phyloP scores from a whole-genome alignment of 2,797 vertebrate species.

The Xerus rutilus region DNA sequence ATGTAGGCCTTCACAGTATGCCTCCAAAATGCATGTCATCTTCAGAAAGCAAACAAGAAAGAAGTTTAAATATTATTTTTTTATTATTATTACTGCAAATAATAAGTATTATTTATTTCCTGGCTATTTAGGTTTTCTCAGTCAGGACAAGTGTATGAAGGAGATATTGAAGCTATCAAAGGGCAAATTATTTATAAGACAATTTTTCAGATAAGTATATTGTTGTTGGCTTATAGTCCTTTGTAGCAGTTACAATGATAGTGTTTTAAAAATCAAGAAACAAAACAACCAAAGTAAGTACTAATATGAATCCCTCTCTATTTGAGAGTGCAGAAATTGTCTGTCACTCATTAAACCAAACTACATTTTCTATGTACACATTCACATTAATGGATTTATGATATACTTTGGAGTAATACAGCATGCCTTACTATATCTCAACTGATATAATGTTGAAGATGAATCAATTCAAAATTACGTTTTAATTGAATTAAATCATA shows the following conservation, averaged over 20 bases:
- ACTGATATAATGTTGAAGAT: not conserved
- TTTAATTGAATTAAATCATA: conserved; percentile 49
- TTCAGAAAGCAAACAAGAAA: not conserved
- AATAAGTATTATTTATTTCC: not conserved
- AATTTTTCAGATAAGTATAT: not conserved
- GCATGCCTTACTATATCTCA: not conserved
- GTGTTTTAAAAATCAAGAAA: not conserved
- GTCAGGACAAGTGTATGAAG: not conserved
- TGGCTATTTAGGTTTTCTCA: not conserved
- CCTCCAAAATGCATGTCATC: not conserved
- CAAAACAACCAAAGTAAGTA: not conserved
- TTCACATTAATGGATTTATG: not conserved
- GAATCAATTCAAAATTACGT: not conserved
- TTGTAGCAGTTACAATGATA: not conserved
- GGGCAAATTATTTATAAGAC: not conserved
- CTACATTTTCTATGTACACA: not conserved
- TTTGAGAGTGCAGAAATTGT: not conserved
- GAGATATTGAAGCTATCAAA: not conserved
- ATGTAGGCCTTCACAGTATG: not conserved
- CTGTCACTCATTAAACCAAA: not conserved
- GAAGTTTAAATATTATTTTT: not conserved
- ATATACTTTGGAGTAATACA: not conserved
- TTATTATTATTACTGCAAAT: not conserved
- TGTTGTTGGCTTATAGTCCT: not conserved
- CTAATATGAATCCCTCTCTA: not conserved